Evolutionary conservation across 2,888 invertebrate genomes (phyloP).

Genomic region (Cephus nigrinus): DNA sequence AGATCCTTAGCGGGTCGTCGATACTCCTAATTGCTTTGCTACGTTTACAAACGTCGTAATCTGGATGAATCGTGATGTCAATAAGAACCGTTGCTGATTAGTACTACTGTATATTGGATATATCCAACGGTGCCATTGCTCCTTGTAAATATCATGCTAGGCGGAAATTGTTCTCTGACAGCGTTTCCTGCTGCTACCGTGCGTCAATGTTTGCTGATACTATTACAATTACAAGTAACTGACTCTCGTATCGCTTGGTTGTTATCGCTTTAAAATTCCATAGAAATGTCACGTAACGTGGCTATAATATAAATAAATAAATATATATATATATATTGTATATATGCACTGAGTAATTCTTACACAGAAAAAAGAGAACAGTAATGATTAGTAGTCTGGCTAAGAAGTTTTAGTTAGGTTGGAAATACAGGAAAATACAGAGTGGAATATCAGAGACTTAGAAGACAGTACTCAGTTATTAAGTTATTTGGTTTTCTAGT

Average conservation of each 20-base stretch:
- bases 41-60: not conserved
- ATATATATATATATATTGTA: too few relatives aligned
- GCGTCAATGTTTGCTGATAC: not conserved
- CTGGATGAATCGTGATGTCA: not conserved
- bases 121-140: not conserved
- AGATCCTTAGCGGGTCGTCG: not conserved
- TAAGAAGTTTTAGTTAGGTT: too few relatives aligned
- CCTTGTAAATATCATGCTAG: constrained; percentile 26
- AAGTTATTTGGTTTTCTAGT: too few relatives aligned
- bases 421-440: too few relatives aligned
- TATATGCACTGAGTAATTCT: too few relatives aligned
- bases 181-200: not conserved
- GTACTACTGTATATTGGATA: not conserved
- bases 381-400: too few relatives aligned
- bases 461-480: too few relatives aligned
- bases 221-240: not conserved
- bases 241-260: not conserved
- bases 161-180: not conserved
- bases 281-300: not conserved
- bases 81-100: not conserved
- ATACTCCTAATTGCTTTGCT: not conserved
- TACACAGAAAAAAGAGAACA: too few relatives aligned
- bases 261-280: not conserved
- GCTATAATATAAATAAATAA: not conserved
- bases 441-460: too few relatives aligned